Evolutionary conservation across 1,140 invertebrate species (phyloP), one percentile per base, ranked within the genome.

Genomic region (Pachypeltis micranthus): DNA sequence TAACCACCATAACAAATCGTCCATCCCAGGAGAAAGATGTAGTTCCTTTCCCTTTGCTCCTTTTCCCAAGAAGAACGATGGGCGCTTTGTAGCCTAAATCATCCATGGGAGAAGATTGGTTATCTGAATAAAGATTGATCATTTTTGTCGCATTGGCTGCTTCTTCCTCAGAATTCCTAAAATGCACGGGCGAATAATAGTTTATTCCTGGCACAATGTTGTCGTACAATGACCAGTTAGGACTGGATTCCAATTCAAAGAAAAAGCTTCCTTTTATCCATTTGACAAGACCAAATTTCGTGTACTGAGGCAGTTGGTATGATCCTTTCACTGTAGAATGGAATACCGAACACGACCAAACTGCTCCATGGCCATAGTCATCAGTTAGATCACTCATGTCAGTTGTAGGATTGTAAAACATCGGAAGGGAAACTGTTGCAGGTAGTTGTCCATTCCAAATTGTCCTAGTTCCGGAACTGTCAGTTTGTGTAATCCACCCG

Each of bases 391-490:
- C 57, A 29, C 14, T 26, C 10, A 57, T 28, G 23, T 47, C 55
- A 16, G 25, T 54, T 21, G 27, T 57, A 19, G 62, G 34, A 1
- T 31, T 63, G 62, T 62, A 66, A 44, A 67, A 67, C 4, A 67
- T 39, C 14, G 65, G 65, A 14, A 64, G 34, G 58, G 51, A 25
- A 28, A 67, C 62, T 1, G 7, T 56, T 24, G 44, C 26, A n/a
- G 65, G 65, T 14, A 67, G 24, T 19, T 12, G 21, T 44, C 65
- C 65, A 29, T 63, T 64, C 65, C 65, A 67, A 19, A 67, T 19
- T 10, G 59, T 67, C 34, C 21, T 57, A 1, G 44, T 27, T 12
- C 54, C 44, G 16, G 59, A 27, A 39, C 29, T 26, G 12, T 26
- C 12, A 24, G 29, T 23, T 16, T 51, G 44, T 26, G 26, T 62